phyloP scores from a whole-genome alignment of 1,140 invertebrate genomes.

The Phocides pigmalion region DNA sequence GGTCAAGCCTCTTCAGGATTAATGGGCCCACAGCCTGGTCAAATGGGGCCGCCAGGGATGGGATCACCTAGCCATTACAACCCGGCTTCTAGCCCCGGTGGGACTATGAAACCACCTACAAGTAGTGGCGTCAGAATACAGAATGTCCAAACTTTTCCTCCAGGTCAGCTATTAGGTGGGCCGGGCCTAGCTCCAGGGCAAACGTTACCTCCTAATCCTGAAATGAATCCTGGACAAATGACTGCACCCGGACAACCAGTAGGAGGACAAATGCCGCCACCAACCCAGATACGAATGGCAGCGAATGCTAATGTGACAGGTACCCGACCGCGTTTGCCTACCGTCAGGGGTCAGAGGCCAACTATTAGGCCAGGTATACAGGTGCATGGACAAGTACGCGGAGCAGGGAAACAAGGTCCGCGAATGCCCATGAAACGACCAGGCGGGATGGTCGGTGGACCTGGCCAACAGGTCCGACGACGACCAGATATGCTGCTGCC shows the following conservation, averaged over 20 bases:
- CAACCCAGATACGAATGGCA: slow-evolving; percentile 65
- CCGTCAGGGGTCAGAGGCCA: slow-evolving; percentile 58
- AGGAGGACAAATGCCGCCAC: slow-evolving; percentile 54
- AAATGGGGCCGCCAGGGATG: slow-evolving; percentile 66
- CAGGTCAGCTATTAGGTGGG: slow-evolving; percentile 49
- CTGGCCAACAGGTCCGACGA: slow-evolving; percentile 40
- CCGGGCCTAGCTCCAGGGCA: slow-evolving; percentile 32
- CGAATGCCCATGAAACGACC: slow-evolving; percentile 76
- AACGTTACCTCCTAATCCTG: slow-evolving; percentile 10
- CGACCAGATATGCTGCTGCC: slow-evolving; percentile 76
- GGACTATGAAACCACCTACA: slow-evolving; percentile 58
- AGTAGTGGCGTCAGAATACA: slow-evolving; percentile 66
- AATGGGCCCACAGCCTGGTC: slow-evolving; percentile 55
- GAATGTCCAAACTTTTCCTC: slow-evolving; percentile 73
- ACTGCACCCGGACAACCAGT: slow-evolving; percentile 47
- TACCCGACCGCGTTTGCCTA: slow-evolving; percentile 59
- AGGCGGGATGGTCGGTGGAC: slow-evolving; percentile 44
- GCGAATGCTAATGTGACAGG: slow-evolving; percentile 55
- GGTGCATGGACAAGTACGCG: slow-evolving; percentile 69
- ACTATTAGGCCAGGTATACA: slow-evolving; percentile 68
- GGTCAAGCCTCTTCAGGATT: slow-evolving; percentile 54
- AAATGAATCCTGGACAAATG: slow-evolving; percentile 43
- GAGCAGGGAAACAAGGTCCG: slow-evolving; percentile 50
- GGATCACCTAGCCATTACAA: slow-evolving; percentile 54
- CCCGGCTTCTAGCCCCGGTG: slow-evolving; percentile 58